phyloP scores from a whole-genome alignment of 2,113 vertebrate species.

The Bufo bufo region DNA sequence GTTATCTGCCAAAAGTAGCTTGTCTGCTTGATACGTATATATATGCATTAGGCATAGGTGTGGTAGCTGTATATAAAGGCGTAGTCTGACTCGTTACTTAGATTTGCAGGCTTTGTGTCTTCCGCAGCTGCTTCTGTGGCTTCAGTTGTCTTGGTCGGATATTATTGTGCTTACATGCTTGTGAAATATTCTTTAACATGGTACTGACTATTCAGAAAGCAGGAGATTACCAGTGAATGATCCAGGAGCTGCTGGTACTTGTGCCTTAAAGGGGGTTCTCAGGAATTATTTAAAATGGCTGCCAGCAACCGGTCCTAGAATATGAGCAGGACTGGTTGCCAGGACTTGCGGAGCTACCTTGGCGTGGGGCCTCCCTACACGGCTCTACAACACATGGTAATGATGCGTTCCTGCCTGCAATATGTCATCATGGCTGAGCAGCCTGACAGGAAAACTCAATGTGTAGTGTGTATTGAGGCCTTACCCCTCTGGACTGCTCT shows the following conservation, averaged over 20 bases:
- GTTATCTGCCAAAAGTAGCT: background rate
- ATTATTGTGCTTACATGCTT: background rate
- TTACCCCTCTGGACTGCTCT: too few relatives aligned
- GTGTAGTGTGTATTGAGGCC: too few relatives aligned
- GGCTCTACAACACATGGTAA: too few relatives aligned
- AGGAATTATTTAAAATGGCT: too few relatives aligned
- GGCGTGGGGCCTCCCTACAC: too few relatives aligned
- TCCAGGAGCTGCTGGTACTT: background rate
- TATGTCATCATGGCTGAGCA: too few relatives aligned
- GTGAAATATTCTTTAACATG: constrained; percentile 15
- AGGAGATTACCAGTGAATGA: background rate
- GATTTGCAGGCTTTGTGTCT: background rate
- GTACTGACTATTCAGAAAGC: background rate
- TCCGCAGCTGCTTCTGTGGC: background rate
- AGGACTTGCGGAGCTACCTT: too few relatives aligned
- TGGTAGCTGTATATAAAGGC: background rate
- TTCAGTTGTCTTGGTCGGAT: background rate
- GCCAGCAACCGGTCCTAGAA: too few relatives aligned
- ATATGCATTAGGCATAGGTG: background rate
- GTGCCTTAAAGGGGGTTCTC: background rate
- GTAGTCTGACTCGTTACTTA: background rate
- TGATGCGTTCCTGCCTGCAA: too few relatives aligned
- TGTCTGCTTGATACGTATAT: background rate
- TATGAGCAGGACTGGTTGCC: too few relatives aligned
- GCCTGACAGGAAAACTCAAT: too few relatives aligned